These are phyloP conservation scores for Aporophyla nigra DNA, from an alignment of 2,888 invertebrate genomes.

Conservation along the genomic window DNA sequence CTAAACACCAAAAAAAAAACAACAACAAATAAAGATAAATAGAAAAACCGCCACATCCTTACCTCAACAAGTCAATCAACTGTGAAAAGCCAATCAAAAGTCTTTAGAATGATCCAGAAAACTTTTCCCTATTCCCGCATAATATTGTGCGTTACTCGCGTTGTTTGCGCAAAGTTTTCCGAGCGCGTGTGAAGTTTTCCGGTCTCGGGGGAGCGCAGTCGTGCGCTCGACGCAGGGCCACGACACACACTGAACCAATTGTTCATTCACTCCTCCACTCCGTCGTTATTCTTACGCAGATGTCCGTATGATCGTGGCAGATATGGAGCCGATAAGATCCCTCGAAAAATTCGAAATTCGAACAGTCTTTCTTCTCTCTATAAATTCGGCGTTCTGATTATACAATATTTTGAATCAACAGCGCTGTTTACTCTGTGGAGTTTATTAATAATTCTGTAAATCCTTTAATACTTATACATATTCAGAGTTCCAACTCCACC, in stretches of 20 bases:
- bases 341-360: conserved; percentile 48
- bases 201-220: conserved; percentile 76
- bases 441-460: conserved; percentile 39
- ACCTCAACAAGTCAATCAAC: conserved; percentile 59
- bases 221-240: conserved; percentile 79
- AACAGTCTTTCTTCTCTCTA: conserved; percentile 29
- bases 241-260: conserved; percentile 88
- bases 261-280: conserved; percentile 86
- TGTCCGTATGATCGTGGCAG: conserved; percentile 82
- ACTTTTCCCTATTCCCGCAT: conserved; percentile 45
- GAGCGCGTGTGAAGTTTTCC: conserved; percentile 79
- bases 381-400: conserved; percentile 38
- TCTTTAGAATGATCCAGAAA: conserved; percentile 50
- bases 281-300: conserved; percentile 89
- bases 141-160: conserved; percentile 52
- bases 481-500: no score
- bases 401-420: conserved; percentile 46
- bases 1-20: neutral
- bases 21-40: neutral
- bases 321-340: conserved; percentile 74
- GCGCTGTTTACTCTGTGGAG: conserved; percentile 36
- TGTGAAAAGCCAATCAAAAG: conserved; percentile 59
- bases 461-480: no score
- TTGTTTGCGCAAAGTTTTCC: conserved; percentile 68
- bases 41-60: conserved; percentile 32